Evolutionary conservation across 2,888 invertebrate genomes (phyloP), one percentile per base, ranked within the genome.

Genomic region (Hyposoter didymator): DNA sequence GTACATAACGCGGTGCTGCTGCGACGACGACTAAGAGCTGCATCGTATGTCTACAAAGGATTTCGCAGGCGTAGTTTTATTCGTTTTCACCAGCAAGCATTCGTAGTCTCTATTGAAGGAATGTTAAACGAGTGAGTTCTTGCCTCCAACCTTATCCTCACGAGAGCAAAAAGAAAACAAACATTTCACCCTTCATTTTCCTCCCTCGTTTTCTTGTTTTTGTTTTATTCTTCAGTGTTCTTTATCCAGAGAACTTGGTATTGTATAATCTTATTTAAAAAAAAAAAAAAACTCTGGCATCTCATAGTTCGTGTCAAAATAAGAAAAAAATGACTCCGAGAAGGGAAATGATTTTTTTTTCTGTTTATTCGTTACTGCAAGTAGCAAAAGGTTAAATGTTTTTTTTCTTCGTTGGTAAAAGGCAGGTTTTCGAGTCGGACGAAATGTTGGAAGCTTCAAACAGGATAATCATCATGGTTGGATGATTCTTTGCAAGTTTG

Each of bases 51-150:
- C 78, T 78, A 80, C 76, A 84, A 86, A 86, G 86, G 82, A 80
- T 84, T 84, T 73, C 76, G n/a, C n/a, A 70, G 74, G 49, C 72
- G 67, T 35, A 47, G 45, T 70, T 64, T 70, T 74, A 78, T 81
- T 78, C 69, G 81, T 75, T 62, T 55, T 72, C 35, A 43, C 73
- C 22, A 73, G 69, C 45, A 64, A 43, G 72, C 43, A 39, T 72
- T 82, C 81, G 86, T 87, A 87, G 87, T 87, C 88, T 90, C 92
- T 92, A 92, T 92, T 92, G 87, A 91, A 92, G 91, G 88, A 91
- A 90, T 87, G 90, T 89, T 90, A 90, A 91, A 91, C 91, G 90
- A 88, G 88, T 89, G 62, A 76, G 70, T 73, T 82, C 62, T 80
- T 59, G 49, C 75, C 43, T 45, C 19, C 66, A 59, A 43, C 59